Conservation (phyloP, 2,797 vertebrate species). For the Limnodromus scolopaceus region DNA sequence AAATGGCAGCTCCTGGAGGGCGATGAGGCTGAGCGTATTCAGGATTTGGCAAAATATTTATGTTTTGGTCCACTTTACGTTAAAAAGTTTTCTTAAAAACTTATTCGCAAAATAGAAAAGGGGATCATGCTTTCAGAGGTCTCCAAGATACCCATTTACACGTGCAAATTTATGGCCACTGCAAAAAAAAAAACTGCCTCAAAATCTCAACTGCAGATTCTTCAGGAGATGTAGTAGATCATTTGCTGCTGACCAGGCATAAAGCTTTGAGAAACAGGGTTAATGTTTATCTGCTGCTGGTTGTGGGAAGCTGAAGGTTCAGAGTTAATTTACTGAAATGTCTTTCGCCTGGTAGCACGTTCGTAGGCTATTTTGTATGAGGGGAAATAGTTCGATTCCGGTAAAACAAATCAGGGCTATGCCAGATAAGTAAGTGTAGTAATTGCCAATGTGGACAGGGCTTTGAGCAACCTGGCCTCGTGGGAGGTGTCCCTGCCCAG, state of each 20-base stretch:
- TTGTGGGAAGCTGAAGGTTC: background rate
- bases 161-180: accelerated
- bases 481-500: background rate
- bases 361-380: accelerated
- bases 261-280: background rate
- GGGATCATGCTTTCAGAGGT: accelerated
- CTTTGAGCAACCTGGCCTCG: background rate
- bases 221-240: accelerated
- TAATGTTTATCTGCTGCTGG: slow-evolving; percentile 5
- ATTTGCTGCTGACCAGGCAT: accelerated
- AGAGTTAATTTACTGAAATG: background rate
- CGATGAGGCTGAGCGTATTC: accelerated
- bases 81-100: accelerated
- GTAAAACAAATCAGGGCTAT: accelerated
- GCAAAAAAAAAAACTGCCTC: background rate
- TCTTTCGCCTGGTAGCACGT: accelerated
- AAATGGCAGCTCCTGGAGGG: accelerated
- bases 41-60: accelerated
- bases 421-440: accelerated
- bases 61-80: accelerated
- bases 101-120: accelerated
- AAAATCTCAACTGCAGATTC: accelerated
- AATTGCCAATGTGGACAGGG: background rate
- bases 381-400: accelerated
- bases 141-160: accelerated